Evolutionary conservation across 1,140 invertebrate species (phyloP).

Genomic region (Euschistus heros): DNA sequence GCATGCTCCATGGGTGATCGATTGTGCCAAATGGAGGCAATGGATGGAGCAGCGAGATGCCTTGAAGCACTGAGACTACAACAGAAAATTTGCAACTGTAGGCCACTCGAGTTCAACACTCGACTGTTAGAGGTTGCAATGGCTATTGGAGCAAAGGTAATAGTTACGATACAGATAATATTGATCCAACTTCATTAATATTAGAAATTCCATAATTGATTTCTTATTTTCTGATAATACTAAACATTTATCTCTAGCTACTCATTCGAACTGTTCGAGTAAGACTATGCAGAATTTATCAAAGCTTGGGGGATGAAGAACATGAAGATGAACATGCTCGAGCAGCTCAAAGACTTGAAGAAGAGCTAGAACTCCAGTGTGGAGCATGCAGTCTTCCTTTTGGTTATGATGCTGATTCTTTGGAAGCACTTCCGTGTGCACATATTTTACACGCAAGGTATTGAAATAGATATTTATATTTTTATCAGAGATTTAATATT

Average conservation of each 20-base stretch:
- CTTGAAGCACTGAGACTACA: conserved; percentile 62
- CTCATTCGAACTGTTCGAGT: conserved; percentile 62
- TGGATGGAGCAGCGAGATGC: conserved; percentile 71
- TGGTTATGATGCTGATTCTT: conserved; percentile 56
- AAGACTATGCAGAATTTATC: conserved; percentile 64
- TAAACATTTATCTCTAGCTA: conserved; percentile 41
- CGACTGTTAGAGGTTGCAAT: conserved; percentile 65
- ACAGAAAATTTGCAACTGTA: conserved; percentile 72
- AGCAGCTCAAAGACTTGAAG: conserved; percentile 54
- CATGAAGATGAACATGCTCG: conserved; percentile 60
- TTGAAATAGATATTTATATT: too few species aligned
- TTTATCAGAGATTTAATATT: too few species aligned
- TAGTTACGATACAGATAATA: too few species aligned
- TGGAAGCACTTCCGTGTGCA: conserved; percentile 70
- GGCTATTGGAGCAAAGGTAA: conserved; percentile 66
- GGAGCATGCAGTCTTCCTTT: conserved; percentile 63
- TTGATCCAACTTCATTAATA: too few species aligned
- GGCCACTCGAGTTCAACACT: conserved; percentile 71
- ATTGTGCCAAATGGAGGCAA: conserved; percentile 73
- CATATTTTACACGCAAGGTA: conserved; percentile 76
- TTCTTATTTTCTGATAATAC: too few species aligned
- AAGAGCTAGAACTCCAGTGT: conserved; percentile 61
- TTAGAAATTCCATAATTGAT: too few species aligned
- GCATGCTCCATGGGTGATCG: conserved; percentile 65
- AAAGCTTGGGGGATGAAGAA: conserved; percentile 65